These are phyloP conservation scores for Sarcoramphus papa DNA, from an alignment of 2,797 vertebrate species.

Conservation along the genomic window DNA sequence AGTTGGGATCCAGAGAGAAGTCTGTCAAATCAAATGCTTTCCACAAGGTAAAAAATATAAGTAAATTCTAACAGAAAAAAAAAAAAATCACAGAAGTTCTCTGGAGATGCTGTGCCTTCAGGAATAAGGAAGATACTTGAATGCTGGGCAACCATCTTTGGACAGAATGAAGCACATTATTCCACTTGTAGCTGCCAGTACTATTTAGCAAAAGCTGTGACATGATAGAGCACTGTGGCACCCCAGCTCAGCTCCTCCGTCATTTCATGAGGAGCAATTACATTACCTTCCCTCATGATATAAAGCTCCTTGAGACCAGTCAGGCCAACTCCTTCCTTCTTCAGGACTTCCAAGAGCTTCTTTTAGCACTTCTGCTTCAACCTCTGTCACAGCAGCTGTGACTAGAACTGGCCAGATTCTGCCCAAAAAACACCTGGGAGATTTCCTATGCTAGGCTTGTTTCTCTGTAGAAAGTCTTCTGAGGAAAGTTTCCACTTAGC, in stretches of 20 bases:
- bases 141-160: background rate
- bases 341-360: background rate
- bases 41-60: background rate
- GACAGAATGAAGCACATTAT: background rate
- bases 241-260: background rate
- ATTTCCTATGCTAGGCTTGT: background rate
- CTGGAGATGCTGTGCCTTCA: background rate
- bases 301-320: background rate
- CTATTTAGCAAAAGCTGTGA: background rate
- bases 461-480: background rate
- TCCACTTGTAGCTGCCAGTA: background rate
- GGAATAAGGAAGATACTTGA: background rate
- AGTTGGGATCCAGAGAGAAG: background rate
- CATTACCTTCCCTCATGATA: background rate
- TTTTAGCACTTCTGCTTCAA: background rate
- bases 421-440: background rate
- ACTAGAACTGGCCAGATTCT: background rate
- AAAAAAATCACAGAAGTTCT: background rate
- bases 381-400: background rate
- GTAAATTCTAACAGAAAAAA: background rate
- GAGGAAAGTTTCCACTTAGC: background rate
- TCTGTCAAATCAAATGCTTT: background rate
- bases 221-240: background rate
- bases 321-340: background rate
- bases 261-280: background rate